Conservation (phyloP, 1,140 invertebrate genomes). For the Diorhabda elongata region DNA sequence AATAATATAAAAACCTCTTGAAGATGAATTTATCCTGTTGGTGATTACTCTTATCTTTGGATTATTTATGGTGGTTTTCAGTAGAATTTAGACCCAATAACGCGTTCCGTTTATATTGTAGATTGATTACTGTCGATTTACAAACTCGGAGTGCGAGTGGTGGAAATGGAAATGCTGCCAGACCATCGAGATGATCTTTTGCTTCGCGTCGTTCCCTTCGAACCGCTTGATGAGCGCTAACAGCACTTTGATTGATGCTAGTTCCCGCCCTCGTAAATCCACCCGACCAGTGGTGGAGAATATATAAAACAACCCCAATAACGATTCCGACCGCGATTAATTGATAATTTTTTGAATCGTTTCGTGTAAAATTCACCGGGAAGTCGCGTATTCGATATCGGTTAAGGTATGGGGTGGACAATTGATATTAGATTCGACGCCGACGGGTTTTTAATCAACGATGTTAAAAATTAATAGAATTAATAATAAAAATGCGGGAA, state of each 20-base stretch:
- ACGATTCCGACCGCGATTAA: too few species aligned
- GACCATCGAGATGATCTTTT: constrained; percentile 25
- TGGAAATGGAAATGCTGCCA: constrained; percentile 23
- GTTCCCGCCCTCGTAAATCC: constrained; percentile 28
- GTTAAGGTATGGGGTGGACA: too few species aligned
- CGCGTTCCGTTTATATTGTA: constrained; percentile 17
- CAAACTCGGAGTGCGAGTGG: constrained; percentile 7
- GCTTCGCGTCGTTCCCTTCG: constrained; percentile 10
- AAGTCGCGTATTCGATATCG: too few species aligned
- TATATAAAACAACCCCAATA: not conserved
- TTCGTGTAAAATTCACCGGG: too few species aligned
- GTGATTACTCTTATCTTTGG: constrained; percentile 14
- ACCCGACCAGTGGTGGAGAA: not conserved
- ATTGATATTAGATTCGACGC: too few species aligned
- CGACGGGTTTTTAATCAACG: too few species aligned
- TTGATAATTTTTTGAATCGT: too few species aligned
- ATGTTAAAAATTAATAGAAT: too few species aligned
- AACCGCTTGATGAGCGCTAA: constrained; percentile 39
- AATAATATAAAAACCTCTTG: constrained; percentile 20
- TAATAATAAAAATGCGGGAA: too few species aligned
- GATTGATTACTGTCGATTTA: constrained; percentile 33
- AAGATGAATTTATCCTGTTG: constrained; percentile 30
- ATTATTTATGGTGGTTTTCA: constrained; percentile 15
- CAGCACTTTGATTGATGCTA: constrained; percentile 42
- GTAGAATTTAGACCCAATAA: constrained; percentile 13